Conservation (phyloP, 2,113 vertebrate species). For the Rhadina sibilatrix region DNA sequence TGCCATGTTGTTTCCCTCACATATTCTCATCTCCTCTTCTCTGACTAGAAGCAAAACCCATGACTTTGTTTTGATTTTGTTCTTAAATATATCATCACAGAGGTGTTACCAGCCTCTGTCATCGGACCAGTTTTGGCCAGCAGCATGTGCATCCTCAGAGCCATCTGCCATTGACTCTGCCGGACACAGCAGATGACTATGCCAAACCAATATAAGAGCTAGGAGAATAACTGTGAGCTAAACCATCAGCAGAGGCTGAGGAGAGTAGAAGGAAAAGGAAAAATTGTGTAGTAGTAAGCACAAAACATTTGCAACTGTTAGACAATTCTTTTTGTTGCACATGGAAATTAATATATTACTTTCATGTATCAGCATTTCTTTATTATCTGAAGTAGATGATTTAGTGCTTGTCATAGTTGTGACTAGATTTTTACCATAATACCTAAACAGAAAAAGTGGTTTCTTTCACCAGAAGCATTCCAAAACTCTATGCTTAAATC, state of each 20-base stretch:
- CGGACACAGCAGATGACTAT: too few species aligned
- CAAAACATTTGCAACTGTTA: background rate
- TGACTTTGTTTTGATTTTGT: background rate
- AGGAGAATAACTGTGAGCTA: background rate
- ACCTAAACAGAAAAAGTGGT: background rate
- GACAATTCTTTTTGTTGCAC: background rate
- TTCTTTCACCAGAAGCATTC: background rate
- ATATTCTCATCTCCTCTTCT: background rate
- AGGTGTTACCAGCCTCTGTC: background rate
- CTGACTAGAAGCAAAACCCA: background rate
- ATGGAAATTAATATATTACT: background rate
- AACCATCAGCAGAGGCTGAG: background rate
- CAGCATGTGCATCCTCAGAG: background rate
- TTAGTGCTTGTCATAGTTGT: background rate
- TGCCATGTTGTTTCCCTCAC: background rate
- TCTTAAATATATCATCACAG: background rate
- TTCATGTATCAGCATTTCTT: background rate
- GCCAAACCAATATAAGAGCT: background rate
- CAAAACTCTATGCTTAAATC: background rate
- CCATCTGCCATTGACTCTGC: too few species aligned
- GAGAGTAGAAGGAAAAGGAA: background rate
- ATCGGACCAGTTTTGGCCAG: background rate
- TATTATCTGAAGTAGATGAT: background rate
- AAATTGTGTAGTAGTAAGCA: background rate
- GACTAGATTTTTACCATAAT: background rate